Evolutionary conservation across 2,797 vertebrate species (phyloP).

Genomic region (Sebastes miniatus): DNA sequence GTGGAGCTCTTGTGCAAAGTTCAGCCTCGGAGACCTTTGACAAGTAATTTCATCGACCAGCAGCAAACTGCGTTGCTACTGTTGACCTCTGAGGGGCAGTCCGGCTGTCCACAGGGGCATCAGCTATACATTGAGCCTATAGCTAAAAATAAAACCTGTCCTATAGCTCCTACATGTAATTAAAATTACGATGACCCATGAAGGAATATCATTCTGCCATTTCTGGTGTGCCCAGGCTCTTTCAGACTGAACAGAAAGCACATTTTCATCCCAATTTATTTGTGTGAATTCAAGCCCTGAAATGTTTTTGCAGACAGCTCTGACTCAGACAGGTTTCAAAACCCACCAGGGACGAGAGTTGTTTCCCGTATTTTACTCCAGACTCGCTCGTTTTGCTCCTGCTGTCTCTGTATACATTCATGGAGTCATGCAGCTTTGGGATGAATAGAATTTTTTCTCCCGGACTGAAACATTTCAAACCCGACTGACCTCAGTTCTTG

Average conservation of each 20-base stretch:
- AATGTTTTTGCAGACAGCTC: too few species aligned
- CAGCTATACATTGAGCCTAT: neutral
- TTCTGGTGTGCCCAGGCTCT: neutral
- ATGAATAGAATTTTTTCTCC: neutral
- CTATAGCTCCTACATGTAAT: too few species aligned
- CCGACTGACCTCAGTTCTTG: neutral
- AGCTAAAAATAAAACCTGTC: neutral
- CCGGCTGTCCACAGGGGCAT: neutral
- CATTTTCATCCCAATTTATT: neutral
- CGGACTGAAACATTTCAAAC: neutral
- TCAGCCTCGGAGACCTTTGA: neutral
- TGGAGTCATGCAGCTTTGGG: neutral
- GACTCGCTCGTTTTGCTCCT: neutral
- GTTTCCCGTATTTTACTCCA: neutral
- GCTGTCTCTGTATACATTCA: neutral
- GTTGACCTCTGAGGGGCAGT: neutral
- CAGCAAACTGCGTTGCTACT: neutral
- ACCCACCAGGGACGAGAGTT: neutral
- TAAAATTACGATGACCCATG: neutral
- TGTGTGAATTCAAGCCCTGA: neutral
- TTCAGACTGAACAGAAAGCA: neutral
- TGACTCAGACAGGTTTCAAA: neutral
- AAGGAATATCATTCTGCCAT: neutral
- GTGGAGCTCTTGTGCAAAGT: neutral
- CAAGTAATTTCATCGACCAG: neutral